Base-by-base conservation (phyloP, 2,797 vertebrate genomes). In the Eupleurogrammus muticus region DNA sequence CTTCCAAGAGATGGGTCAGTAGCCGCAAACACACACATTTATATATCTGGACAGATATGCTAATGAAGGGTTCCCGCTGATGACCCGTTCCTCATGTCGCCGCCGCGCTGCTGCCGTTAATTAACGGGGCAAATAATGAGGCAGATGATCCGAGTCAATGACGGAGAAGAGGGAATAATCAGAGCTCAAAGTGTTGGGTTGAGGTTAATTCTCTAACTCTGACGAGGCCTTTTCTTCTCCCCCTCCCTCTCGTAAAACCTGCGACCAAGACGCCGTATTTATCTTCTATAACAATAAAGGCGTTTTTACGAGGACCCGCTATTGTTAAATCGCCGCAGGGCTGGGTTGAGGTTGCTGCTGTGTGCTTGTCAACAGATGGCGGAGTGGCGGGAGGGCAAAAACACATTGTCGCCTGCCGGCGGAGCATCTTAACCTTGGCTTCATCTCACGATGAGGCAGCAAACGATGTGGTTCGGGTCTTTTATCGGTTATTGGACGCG, bases 1-100 rank as follows among this genome's bases (percentile, higher is more conserved):
- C 83, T 96, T 96, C 87, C 95, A 95, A 85, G 94, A 95, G 79
- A 96, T 95, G 86, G 95, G 95, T 94, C 88, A 73, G 95, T 94
- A 81, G 17, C 44, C 63, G 53, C 24, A n/a, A n/a, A n/a, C n/a
- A n/a, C n/a, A n/a, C n/a, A n/a, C n/a, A n/a, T n/a, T n/a, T n/a
- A n/a, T n/a, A n/a, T n/a, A n/a, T n/a, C n/a, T n/a, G n/a, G n/a
- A 53, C 44, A 52, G 24, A 68, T 82, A 79, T 84, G 66, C 24
- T 59, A 75, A 81, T 84, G 66, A 35, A 28, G 34, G 48, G 24
- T 57, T 51, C 52, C 66, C 14, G 50, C 74, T 75, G 74, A 85
- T 80, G 77, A 79, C 65, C 77, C 62, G 80, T 86, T 88, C 87
- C 71, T 79, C 75, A 79, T 72, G 64, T 63, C 40, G 1, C 67